These are phyloP conservation scores for Phataginus tetradactyla DNA, from an alignment of 2,797 vertebrate species.

Conservation along the genomic window DNA sequence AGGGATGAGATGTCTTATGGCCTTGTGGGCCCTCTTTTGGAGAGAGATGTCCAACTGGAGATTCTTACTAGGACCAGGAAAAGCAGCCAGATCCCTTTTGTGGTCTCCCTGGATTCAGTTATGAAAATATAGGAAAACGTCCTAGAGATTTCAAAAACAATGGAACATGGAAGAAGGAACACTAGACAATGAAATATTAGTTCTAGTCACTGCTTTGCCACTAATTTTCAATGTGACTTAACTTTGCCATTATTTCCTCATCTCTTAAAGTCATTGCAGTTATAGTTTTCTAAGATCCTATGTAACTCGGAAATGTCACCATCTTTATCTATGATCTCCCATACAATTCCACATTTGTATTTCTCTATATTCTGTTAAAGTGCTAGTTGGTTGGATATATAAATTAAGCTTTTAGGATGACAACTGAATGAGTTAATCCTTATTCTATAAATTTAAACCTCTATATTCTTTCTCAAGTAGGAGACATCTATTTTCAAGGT, in stretches of 20 bases:
- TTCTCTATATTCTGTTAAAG: neutral
- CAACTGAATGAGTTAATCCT: neutral
- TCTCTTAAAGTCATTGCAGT: neutral
- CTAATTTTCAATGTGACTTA: neutral
- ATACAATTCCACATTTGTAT: neutral
- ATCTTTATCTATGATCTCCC: neutral
- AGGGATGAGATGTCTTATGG: neutral
- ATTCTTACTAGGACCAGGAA: neutral
- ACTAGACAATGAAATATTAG: neutral
- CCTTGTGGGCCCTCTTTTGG: neutral
- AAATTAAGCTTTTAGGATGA: neutral
- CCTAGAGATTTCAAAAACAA: neutral
- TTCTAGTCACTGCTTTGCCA: neutral
- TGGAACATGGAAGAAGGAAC: neutral
- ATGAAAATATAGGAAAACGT: neutral
- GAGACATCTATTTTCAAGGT: neutral
- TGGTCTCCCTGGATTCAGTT: neutral
- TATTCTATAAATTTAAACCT: constrained; percentile 38
- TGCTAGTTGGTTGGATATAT: neutral
- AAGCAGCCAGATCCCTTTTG: neutral
- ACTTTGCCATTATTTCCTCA: neutral
- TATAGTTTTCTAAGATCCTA: neutral
- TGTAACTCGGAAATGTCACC: neutral
- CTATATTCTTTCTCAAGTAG: neutral
- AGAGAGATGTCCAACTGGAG: neutral